Evolutionary conservation across 2,113 vertebrate species (phyloP).

Genomic region (Ptychochromis oligacanthus): DNA sequence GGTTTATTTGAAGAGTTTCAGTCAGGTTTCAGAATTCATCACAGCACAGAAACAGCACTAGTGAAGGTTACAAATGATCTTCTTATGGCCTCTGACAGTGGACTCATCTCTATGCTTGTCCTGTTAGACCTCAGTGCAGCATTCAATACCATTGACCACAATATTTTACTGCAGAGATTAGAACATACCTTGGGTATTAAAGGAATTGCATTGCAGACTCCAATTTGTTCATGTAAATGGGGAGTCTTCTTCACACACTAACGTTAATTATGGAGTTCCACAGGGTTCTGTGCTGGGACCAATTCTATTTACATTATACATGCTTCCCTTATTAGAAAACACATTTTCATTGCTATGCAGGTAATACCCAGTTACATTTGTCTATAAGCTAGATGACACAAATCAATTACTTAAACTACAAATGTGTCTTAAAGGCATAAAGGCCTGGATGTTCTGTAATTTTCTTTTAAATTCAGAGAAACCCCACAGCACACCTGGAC

Average conservation of each 20-base stretch:
- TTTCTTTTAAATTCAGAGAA: neutral
- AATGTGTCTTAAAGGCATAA: too few species aligned
- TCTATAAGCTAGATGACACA: too few species aligned
- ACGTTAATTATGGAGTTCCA: neutral
- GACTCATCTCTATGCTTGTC: neutral
- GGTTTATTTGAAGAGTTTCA: too few species aligned
- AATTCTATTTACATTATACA: neutral
- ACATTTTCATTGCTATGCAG: neutral
- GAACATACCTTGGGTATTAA: neutral
- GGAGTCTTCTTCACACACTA: neutral
- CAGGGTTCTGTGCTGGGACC: neutral
- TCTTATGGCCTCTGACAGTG: neutral
- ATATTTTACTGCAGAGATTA: accelerated
- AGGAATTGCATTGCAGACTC: too few species aligned
- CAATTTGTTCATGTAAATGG: too few species aligned
- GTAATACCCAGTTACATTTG: too few species aligned
- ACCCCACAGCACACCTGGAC: too few species aligned
- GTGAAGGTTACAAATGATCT: neutral
- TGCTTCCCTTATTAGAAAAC: neutral
- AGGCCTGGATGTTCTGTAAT: neutral
- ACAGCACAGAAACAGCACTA: neutral
- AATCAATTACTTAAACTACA: too few species aligned
- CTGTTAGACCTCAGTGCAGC: neutral
- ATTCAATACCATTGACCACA: neutral
- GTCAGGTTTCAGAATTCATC: too few species aligned